Evolutionary conservation across 2,113 vertebrate genomes (phyloP).

Genomic region (Eudyptes chrysolophus): DNA sequence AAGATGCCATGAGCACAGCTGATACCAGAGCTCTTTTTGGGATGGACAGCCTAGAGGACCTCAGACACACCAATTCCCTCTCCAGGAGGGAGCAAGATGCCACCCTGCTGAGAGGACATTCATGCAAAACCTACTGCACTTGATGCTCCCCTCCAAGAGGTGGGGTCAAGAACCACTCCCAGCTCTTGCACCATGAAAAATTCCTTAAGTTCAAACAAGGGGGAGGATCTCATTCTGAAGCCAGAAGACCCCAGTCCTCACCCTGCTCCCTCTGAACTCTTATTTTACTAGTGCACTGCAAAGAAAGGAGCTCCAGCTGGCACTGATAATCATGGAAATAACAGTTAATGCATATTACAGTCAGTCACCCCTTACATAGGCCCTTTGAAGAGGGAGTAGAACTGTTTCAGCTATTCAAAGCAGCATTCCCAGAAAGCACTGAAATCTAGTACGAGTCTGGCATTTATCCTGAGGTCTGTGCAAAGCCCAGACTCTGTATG

Average conservation of each 20-base stretch:
- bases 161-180: not conserved
- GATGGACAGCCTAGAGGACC: not conserved
- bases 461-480: not conserved
- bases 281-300: not conserved
- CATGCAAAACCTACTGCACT: not conserved
- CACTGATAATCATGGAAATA: not conserved
- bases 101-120: not conserved
- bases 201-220: not conserved
- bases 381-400: not conserved
- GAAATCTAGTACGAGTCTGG: not conserved
- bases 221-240: not conserved
- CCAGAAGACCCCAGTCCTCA: not conserved
- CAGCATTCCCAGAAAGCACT: not conserved
- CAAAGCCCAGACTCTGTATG: not conserved
- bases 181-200: not conserved
- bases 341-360: not conserved
- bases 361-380: not conserved
- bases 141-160: not conserved
- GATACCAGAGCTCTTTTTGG: not conserved
- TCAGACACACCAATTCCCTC: not conserved
- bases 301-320: not conserved
- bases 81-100: not conserved
- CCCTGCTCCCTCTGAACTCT: not conserved
- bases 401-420: not conserved
- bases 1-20: not conserved